A percentile compares a stretch with the other conserved stretches of the same genome.
phyloP scores from a whole-genome alignment of 1,140 invertebrate species.

The Orius insidiosus region DNA sequence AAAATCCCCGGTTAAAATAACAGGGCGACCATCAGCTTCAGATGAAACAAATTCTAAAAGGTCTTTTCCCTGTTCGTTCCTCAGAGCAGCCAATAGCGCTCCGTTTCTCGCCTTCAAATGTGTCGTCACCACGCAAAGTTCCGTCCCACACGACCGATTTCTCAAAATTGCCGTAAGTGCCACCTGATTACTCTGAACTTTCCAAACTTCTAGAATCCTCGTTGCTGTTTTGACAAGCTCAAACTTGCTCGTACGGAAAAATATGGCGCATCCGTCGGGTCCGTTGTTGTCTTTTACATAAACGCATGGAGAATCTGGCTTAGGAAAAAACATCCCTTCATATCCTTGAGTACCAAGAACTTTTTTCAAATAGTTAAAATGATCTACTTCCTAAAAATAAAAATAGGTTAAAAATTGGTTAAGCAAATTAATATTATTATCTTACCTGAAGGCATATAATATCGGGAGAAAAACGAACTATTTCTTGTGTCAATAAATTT shows the following conservation, averaged over 20 bases:
- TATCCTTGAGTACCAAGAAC: constrained; percentile 46
- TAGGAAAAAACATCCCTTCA: constrained; percentile 51
- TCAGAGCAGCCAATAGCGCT: constrained; percentile 43
- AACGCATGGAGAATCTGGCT: constrained; percentile 62
- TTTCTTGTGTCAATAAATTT: constrained; percentile 52
- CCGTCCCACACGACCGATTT: constrained; percentile 32
- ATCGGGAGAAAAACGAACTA: constrained; percentile 46
- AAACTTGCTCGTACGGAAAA: constrained; percentile 45
- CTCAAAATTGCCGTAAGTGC: constrained; percentile 39
- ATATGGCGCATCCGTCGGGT: constrained; percentile 65
- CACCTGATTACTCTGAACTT: constrained; percentile 54
- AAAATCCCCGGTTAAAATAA: constrained; percentile 59
- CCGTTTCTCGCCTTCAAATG: constrained; percentile 61
- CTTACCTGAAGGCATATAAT: constrained; percentile 53
- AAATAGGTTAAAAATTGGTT: too few relatives aligned
- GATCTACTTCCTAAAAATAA: constrained; percentile 49
- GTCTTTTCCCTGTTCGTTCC: constrained; percentile 62
- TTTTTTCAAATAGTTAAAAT: constrained; percentile 48
- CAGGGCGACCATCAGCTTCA: constrained; percentile 31
- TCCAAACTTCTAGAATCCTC: constrained; percentile 48
- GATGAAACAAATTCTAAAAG: constrained; percentile 39
- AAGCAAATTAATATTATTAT: constrained; percentile 5
- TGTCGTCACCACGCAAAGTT: constrained; percentile 52
- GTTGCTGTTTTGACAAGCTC: constrained; percentile 38
- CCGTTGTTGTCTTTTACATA: constrained; percentile 55